Percentiles rank a stretch among this genome's conserved stretches.
phyloP scores from a whole-genome alignment of 2,888 invertebrate genomes.

The Agrotis exclamationis region DNA sequence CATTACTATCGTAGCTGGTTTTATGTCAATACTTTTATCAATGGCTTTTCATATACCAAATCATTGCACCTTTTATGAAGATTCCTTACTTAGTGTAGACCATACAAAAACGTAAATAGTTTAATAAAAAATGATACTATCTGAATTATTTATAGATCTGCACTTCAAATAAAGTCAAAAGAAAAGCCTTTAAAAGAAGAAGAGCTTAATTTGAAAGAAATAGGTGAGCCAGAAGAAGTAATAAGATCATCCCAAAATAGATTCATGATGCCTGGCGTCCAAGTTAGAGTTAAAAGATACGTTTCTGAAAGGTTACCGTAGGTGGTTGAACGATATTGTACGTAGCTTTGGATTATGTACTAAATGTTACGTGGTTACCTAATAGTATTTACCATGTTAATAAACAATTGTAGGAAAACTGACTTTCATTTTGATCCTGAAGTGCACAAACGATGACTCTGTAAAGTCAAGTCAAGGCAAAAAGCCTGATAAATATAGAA shows the following conservation, averaged over 20 bases:
- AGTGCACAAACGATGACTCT: background rate
- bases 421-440: constrained; percentile 28
- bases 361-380: background rate
- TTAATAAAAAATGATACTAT: background rate
- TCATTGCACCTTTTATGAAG: background rate
- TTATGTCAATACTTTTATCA: background rate
- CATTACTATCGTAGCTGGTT: background rate
- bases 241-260: constrained; percentile 69
- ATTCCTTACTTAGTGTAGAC: background rate
- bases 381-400: constrained; percentile 24
- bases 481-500: background rate
- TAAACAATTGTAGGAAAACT: constrained; percentile 17
- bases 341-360: background rate
- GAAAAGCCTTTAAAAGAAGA: constrained; percentile 68
- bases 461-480: background rate
- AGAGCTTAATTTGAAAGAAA: constrained; percentile 67
- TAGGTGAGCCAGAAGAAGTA: constrained; percentile 80
- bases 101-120: background rate
- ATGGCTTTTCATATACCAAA: background rate
- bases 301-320: constrained; percentile 64
- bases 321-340: constrained; percentile 1
- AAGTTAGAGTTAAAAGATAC: constrained; percentile 81
- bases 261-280: constrained; percentile 76
- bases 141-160: constrained; percentile 75
- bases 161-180: constrained; percentile 70